Conservation (phyloP, 1,140 invertebrate genomes). For the Ostrea denselamellosa region DNA sequence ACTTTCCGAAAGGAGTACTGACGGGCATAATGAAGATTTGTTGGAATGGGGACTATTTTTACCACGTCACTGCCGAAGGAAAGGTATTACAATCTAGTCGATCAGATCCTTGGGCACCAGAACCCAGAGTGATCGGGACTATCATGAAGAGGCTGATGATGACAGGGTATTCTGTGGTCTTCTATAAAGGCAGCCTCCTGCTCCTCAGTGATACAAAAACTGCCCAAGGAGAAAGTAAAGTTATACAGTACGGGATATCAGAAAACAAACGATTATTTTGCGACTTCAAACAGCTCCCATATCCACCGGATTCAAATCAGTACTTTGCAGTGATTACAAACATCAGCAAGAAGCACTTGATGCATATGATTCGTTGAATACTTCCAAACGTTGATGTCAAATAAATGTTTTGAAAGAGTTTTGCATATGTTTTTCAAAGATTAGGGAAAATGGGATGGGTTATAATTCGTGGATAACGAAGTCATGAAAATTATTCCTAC, state of each 20-base stretch:
- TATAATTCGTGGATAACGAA: not conserved
- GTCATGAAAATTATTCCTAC: no score
- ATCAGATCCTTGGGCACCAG: not conserved
- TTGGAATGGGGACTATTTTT: not conserved
- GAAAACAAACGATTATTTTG: not conserved
- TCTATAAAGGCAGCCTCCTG: not conserved
- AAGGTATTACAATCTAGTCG: not conserved
- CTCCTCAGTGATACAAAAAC: conserved; percentile 16
- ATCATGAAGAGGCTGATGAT: not conserved
- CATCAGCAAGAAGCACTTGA: not conserved
- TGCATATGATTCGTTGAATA: not conserved
- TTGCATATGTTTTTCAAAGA: not conserved
- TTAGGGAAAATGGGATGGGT: not conserved
- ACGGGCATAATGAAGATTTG: conserved; percentile 11
- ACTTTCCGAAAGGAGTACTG: conserved; percentile 2
- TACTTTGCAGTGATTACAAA: conserved; percentile 1
- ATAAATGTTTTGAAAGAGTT: not conserved
- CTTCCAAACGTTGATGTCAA: not conserved
- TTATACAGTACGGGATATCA: not conserved
- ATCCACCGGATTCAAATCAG: conserved; percentile 6
- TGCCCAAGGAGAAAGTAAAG: conserved; percentile 19
- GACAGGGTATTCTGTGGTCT: not conserved
- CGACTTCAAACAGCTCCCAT: not conserved
- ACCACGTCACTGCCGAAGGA: conserved; percentile 1
- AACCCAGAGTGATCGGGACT: not conserved